Evolutionary conservation across 2,888 invertebrate species (phyloP).

Genomic region (Antitype chi): DNA sequence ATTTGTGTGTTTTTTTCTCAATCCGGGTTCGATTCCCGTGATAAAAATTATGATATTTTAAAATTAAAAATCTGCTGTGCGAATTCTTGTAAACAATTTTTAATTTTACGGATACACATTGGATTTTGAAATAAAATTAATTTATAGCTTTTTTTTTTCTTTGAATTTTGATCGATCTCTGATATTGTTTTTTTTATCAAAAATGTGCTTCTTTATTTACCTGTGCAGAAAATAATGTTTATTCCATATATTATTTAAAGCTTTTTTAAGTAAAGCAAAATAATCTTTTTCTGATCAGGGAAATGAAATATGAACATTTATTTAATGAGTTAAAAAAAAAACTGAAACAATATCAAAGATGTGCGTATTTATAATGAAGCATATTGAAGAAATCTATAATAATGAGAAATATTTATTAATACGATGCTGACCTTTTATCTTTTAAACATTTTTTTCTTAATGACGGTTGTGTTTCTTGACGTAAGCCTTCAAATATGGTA

Average conservation of each 20-base stretch:
- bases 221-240: constrained; percentile 6
- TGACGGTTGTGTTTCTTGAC: constrained; percentile 64
- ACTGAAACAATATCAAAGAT: constrained; percentile 46
- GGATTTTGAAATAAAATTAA: constrained; percentile 14
- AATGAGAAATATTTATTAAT: constrained; percentile 19
- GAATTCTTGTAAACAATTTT: constrained; percentile 30
- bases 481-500: constrained; percentile 46
- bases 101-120: constrained; percentile 34
- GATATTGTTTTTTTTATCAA: constrained; percentile 38
- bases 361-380: constrained; percentile 34
- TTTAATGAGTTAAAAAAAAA: no score
- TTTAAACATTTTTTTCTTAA: constrained; percentile 52
- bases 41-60: neutral
- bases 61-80: constrained; percentile 36
- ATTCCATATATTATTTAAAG: neutral
- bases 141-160: constrained; percentile 26
- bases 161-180: constrained; percentile 49
- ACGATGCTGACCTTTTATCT: constrained; percentile 34
- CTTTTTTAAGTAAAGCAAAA: neutral
- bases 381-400: constrained; percentile 15
- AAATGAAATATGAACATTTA: neutral
- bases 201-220: neutral
- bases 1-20: neutral
- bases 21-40: constrained; percentile 53
- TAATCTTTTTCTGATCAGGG: neutral